Conservation (phyloP, 2,888 invertebrate genomes). For the Cheilosia scutellata region DNA sequence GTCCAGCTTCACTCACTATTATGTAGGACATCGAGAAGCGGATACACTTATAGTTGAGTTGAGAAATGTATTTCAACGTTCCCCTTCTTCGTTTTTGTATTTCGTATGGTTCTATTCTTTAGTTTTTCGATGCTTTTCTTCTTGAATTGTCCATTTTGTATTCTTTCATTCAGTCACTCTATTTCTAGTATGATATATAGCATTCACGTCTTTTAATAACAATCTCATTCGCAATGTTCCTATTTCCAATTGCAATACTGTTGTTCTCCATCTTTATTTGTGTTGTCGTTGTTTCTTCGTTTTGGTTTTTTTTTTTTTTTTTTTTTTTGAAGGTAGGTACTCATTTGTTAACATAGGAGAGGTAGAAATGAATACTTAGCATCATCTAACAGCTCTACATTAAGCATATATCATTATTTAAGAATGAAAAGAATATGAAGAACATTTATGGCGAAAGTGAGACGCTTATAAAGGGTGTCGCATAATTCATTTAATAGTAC, state of each 20-base stretch:
- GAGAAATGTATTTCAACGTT: slow-evolving; percentile 56
- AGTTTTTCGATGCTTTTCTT: slow-evolving; percentile 21
- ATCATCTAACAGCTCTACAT: neutral
- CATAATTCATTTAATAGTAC: too few species aligned
- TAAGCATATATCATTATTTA: slow-evolving; percentile 31
- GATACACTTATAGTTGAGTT: slow-evolving; percentile 54
- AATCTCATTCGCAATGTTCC: slow-evolving; percentile 49
- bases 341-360: neutral
- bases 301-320: neutral
- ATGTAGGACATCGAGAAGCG: slow-evolving; percentile 55
- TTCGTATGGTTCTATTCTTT: slow-evolving; percentile 6
- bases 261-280: slow-evolving; percentile 40
- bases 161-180: slow-evolving; percentile 45
- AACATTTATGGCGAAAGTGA: neutral
- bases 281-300: neutral
- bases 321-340: neutral
- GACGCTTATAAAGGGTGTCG: neutral
- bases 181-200: neutral
- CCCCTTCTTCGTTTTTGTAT: slow-evolving; percentile 1
- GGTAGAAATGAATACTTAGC: neutral
- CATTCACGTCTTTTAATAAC: slow-evolving; percentile 38
- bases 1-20: slow-evolving; percentile 33
- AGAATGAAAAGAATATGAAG: neutral
- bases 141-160: slow-evolving; percentile 47
- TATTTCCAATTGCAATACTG: slow-evolving; percentile 36